Evolutionary conservation across 2,888 invertebrate genomes (phyloP), one percentile per base, ranked within the genome.

Genomic region (Synanthedon myopaeformis): DNA sequence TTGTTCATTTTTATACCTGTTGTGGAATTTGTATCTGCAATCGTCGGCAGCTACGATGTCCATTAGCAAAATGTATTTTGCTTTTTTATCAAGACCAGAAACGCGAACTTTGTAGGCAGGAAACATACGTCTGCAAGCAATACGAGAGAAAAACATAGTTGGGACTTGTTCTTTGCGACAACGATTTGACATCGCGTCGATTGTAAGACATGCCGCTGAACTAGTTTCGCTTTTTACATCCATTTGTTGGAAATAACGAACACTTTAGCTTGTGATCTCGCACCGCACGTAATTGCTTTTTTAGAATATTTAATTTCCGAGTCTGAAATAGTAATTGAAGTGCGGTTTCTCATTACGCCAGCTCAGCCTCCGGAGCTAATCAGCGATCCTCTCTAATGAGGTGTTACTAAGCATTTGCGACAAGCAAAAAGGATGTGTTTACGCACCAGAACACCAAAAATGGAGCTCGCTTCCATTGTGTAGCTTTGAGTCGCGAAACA

Each of bases 11-110:
- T 82, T 81, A 82, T 92, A 94, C 94, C 94, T 94, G 93, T 95
- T 95, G 90, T 95, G 95, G 91, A 95, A 95, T 91, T 95, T 94
- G 92, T 95, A 95, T 90, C 94, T 92, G 91, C 95, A 96, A 91
- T 97, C 96, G 90, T 97, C 97, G 72, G 96, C 95, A 76, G 97
- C 96, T 78, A 96, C 96, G 90, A 97, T 96, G 93, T 97, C 97
- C 95, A 97, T 95, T 88, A 97, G 93, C 76, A 97, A 92, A 87
- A 96, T 96, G 92, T 97, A 97, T 91, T 97, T 97, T 90, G 96
- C 94, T 90, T 96, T 94, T 91, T 96, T 96, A 92, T 97, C 97
- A 89, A 97, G 92, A 83, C 97, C 97, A 89, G 94, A 94, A 79
- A 97, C 94, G 89, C 96, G 94, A 83, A 96, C 96, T 92, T 96